Conservation (phyloP, 2,113 vertebrate genomes). For the Stegastes partitus region DNA sequence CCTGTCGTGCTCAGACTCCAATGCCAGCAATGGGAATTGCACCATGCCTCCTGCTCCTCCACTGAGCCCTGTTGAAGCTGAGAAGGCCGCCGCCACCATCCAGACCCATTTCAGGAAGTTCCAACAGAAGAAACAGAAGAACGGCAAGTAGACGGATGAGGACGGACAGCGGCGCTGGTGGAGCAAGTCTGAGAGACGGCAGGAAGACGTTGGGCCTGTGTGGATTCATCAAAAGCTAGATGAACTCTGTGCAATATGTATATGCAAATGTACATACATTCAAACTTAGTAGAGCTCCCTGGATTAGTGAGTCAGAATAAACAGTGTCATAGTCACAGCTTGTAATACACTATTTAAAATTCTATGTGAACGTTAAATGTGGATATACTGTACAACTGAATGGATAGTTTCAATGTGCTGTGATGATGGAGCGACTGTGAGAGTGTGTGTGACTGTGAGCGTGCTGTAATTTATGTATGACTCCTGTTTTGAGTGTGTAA, state of each 20-base stretch:
- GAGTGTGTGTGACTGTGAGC: slow-evolving; percentile 7
- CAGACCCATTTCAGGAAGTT: slow-evolving; percentile 89
- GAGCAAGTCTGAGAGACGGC: slow-evolving; percentile 7
- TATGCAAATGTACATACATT: slow-evolving; percentile 32
- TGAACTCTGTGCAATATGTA: slow-evolving; percentile 11
- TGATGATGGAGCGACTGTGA: slow-evolving; percentile 26
- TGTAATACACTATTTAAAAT: slow-evolving; percentile 22
- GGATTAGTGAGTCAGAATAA: slow-evolving; percentile 19
- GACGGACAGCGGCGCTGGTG: background rate
- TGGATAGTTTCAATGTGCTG: slow-evolving; percentile 28
- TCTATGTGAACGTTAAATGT: slow-evolving; percentile 33
- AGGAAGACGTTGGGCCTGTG: background rate
- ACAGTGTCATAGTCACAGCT: slow-evolving; percentile 11
- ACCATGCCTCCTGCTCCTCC: slow-evolving; percentile 38
- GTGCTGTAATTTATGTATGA: slow-evolving; percentile 37
- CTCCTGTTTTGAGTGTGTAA: slow-evolving; percentile 44
- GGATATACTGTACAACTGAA: slow-evolving; percentile 27
- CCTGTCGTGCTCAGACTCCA: slow-evolving; percentile 74
- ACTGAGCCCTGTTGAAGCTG: slow-evolving; percentile 66
- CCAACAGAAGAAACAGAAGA: slow-evolving; percentile 88
- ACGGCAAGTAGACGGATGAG: slow-evolving; percentile 68
- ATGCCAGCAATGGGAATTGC: slow-evolving; percentile 68
- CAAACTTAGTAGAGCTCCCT: slow-evolving; percentile 10
- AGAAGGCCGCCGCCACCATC: slow-evolving; percentile 88
- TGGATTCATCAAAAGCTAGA: slow-evolving; percentile 11